Base-by-base conservation (phyloP, 2,888 invertebrate genomes). In the Caenorhabditis imperialis region DNA sequence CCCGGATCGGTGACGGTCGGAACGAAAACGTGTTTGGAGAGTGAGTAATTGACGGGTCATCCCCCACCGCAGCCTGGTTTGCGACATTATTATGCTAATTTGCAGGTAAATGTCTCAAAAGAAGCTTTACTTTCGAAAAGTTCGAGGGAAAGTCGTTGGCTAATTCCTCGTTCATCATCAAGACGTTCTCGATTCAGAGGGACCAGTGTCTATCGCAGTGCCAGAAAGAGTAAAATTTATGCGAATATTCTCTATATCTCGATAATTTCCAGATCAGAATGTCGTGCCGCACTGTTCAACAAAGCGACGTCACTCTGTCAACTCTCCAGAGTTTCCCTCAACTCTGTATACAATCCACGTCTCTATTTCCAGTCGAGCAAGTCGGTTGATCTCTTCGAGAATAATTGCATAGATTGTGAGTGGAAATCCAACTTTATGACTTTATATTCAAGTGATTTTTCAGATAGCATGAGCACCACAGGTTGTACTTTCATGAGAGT, bases 371-470 rank as follows among this genome's bases (percentile, higher is more conserved):
- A 62, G n/a, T 45, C 40, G 10, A 67, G 58, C 16, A 55, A 75
- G n/a, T 57, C 74, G 2, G 45, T 74, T 7, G 83, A 84, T 48
- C 42, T 85, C n/a, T 85, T 77, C 61, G 85, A 85, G 70, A 77
- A 76, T 45, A 84, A 82, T 60, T 82, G 83, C 54, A 30, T 75
- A 25, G 81, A 79, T 37, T 69, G 83, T 82, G 58, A 60, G 78
- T 69, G 16, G 27, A 57, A 37, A 60, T 22, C 53, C 38, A 10
- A 44, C 18, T 35, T 10, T n/a, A 10, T 18, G 8, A 38, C 38
- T 18, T 23, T 48, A 50, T 35, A 25, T 14, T 53, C 53, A 14
- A 30, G 30, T 30, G 10, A 20, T 42, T 55, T 50, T 70, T 33
- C 51, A 73, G 73, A 54, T 5, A 30, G 53, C 8, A 73, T 67